Evolutionary conservation across 2,888 invertebrate genomes (phyloP), one percentile per base, ranked within the genome.

Genomic region (Sphaeridia pumilis): DNA sequence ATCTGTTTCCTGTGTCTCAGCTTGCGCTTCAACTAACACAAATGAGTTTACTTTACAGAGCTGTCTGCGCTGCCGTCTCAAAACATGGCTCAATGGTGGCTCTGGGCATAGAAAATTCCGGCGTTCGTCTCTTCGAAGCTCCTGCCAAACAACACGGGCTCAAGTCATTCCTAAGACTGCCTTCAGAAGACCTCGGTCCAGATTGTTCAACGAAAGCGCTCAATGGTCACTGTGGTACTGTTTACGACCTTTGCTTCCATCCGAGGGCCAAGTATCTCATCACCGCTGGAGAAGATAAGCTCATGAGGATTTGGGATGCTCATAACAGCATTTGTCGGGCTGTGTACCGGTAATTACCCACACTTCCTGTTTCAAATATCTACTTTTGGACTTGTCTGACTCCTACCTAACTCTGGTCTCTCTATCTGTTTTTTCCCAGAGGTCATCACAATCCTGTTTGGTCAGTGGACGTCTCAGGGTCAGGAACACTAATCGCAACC

Each of bases 401-500:
- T 17, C 7, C 20, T 17, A 10, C 10, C 31, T 34, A 34, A 54
- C 22, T 35, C 38, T 22, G 22, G 10, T 7, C 36, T 4, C 21
- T n/a, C n/a, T n/a, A n/a, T 24, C 26, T 46, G 3, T 10, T 26
- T 52, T 5, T 38, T 38, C 20, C 7, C 21, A 77, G 82, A 65
- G 93, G 92, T 27, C 93, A 94, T 71, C 82, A 81, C 67, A 85
- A 86, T 67, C 87, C 92, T 1, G 82, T 94, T 60, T 93, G 92
- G 86, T 86, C 86, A 69, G 75, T 92, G 69, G 84, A 84, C 67
- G 76, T 79, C 67, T 84, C 76, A 74, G 78, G 69, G 61, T 76
- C 78, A 61, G 79, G 80, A 35, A 73, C 79, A 14, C 82, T 81
- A 67, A 78, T 87, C 66, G 85, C 80, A 3, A 85, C 86, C 1